These are phyloP conservation scores for Watsonalla binaria DNA, from an alignment of 2,888 invertebrate genomes.

Conservation along the genomic window DNA sequence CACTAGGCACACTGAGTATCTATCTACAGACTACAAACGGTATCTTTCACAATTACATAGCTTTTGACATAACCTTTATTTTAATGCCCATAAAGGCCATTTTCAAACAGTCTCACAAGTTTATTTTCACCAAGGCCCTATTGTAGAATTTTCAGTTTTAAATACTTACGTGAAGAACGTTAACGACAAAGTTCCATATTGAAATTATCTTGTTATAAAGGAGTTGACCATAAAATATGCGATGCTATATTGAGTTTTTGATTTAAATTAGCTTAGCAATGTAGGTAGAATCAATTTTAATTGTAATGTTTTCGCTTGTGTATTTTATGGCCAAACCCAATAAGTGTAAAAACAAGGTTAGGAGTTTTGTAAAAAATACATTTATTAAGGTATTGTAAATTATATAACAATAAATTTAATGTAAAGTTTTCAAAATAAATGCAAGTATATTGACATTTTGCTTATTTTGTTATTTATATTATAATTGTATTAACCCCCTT, in stretches of 20 bases:
- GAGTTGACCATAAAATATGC: not conserved
- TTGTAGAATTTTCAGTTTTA: too few species aligned
- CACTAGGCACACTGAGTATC: too few species aligned
- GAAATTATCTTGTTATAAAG: slow-evolving; percentile 3
- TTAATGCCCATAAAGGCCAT: too few species aligned
- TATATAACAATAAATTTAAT: slow-evolving; percentile 32
- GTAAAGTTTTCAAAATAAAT: slow-evolving; percentile 38
- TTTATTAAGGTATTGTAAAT: slow-evolving; percentile 29
- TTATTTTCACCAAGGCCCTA: too few species aligned
- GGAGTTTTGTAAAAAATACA: slow-evolving; percentile 27
- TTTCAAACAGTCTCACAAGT: too few species aligned
- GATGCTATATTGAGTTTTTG: not conserved
- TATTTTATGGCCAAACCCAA: slow-evolving; percentile 14
- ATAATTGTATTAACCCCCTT: slow-evolving; percentile 1
- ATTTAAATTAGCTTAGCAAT: not conserved
- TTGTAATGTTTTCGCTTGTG: slow-evolving; percentile 7
- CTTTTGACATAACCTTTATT: too few species aligned
- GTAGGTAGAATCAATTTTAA: not conserved
- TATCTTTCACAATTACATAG: too few species aligned
- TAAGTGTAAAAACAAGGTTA: slow-evolving; percentile 25
- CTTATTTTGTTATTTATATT: slow-evolving; percentile 16
- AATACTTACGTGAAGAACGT: slow-evolving; percentile 3
- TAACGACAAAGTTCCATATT: slow-evolving; percentile 19
- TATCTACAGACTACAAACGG: too few species aligned
- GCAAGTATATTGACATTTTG: slow-evolving; percentile 20